Evolutionary conservation across 2,888 invertebrate genomes (phyloP), one percentile per base, ranked within the genome.

Genomic region (Brachynemurus nebulosus): DNA sequence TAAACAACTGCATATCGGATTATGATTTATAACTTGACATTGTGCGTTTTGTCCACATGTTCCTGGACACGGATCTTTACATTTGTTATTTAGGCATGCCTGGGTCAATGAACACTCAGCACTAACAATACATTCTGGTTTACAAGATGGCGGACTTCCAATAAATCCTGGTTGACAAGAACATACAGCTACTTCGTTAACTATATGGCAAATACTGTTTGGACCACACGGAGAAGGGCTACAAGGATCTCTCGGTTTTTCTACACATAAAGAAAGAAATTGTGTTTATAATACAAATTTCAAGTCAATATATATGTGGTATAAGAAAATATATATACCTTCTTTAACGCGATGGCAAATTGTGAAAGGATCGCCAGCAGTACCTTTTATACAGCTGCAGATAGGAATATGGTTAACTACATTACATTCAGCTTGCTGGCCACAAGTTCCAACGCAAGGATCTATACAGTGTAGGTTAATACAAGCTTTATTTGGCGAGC

Each of bases 401-500:
- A 85, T 75, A 2, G 89, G 88, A 58, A 82, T 84, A 57, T 90
- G 89, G 54, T 82, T 80, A 48, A 82, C 76, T 17, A 86, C 86
- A 61, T 79, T 77, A 53, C 90, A 90, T 44, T 76, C 71, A 8
- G 89, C 80, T 56, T 80, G 80, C 51, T 78, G 72, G 14, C 84
- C 89, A 56, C 90, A 90, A 35, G 81, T 76, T 40, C 82, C 82
- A 2, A 73, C 70, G 53, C 88, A 89, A 8, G 88, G 88, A 64
- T 88, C 78, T 40, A 74, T 69, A 58, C 88, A 89, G 64, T 80
- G 83, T 49, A 77, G 75, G 52, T 79, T 80, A 33, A 80, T 68
- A 57, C 89, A 89, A 5, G 88, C 81, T 60, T 76, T 79, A 41
- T 79, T 77, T 45, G 73, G 70, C 3, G 79, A 66, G 61, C 89